Percentiles rank a stretch among this genome's conserved stretches.
These are phyloP conservation scores for Caenorhabditis sp. DNA, from an alignment of 2,888 invertebrate genomes.

Conservation along the genomic window DNA sequence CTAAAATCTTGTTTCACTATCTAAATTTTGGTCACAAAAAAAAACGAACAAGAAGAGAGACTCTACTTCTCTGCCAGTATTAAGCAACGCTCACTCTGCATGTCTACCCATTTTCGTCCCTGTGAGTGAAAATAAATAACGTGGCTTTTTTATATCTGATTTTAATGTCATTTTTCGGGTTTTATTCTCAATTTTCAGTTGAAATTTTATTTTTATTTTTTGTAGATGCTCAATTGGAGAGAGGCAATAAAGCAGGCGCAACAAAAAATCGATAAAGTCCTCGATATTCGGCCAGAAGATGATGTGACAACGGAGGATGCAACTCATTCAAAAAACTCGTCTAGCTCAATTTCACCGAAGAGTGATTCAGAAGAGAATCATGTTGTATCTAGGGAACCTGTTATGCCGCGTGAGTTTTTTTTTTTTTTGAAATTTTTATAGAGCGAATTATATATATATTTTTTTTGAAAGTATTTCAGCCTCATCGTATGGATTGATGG, in stretches of 20 bases:
- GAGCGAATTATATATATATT: background rate
- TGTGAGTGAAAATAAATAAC: constrained; percentile 7
- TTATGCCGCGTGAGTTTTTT: constrained; percentile 16
- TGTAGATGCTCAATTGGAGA: constrained; percentile 21
- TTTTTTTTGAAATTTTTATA: background rate
- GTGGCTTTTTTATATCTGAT: constrained; percentile 4
- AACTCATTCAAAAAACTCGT: background rate
- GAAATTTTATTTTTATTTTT: background rate
- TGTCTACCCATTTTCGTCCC: background rate
- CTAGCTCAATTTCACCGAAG: constrained; percentile 12
- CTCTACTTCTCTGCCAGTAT: background rate
- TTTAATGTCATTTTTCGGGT: background rate
- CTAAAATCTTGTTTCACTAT: too few species aligned
- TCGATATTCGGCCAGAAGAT: constrained; percentile 37
- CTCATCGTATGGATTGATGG: background rate
- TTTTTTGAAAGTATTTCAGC: constrained; percentile 9
- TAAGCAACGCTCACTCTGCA: constrained; percentile 5
- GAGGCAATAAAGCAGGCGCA: constrained; percentile 50
- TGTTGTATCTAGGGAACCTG: constrained; percentile 16
- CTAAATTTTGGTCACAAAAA: too few species aligned
- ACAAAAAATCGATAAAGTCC: constrained; percentile 50
- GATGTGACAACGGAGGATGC: background rate
- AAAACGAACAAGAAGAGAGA: background rate
- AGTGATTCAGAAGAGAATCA: constrained; percentile 2
- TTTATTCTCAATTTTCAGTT: too few species aligned